Evolutionary conservation across 2,113 vertebrate species (phyloP).

Genomic region (Crotalus horridus): DNA sequence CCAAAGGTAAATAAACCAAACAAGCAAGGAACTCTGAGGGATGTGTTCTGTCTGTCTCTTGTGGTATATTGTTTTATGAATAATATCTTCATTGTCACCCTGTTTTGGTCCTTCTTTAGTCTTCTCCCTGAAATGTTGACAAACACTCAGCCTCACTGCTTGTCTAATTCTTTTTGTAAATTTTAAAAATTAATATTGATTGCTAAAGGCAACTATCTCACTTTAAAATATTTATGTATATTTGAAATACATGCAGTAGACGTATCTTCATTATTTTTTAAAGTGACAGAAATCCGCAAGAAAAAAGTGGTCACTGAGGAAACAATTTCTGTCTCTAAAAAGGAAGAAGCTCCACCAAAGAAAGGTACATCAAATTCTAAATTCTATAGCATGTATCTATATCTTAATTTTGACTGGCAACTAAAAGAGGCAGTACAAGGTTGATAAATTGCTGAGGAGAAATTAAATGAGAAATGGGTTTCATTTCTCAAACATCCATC

Average conservation of each 20-base stretch:
- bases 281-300: conserved; percentile 69
- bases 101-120: conserved; percentile 20
- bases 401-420: not conserved
- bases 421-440: not conserved
- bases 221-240: conserved; percentile 21
- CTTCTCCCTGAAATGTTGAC: conserved; percentile 31
- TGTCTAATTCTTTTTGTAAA: conserved; percentile 26
- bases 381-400: not conserved
- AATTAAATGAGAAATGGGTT: not conserved
- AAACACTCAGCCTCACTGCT: not conserved
- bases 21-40: not conserved
- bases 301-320: conserved; percentile 67
- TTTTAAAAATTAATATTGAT: conserved; percentile 6
- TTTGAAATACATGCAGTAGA: conserved; percentile 43
- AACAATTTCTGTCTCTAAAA: conserved; percentile 69
- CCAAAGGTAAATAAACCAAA: conserved; percentile 68
- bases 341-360: conserved; percentile 67
- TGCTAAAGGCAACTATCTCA: not conserved
- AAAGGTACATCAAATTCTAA: conserved; percentile 64
- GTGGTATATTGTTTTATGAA: not conserved
- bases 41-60: conserved; percentile 12
- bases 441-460: not conserved
- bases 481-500: not conserved
- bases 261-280: conserved; percentile 60
- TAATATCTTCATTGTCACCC: conserved; percentile 21